phyloP scores from a whole-genome alignment of 2,113 vertebrate genomes.

The Triplophysa siluroides region DNA sequence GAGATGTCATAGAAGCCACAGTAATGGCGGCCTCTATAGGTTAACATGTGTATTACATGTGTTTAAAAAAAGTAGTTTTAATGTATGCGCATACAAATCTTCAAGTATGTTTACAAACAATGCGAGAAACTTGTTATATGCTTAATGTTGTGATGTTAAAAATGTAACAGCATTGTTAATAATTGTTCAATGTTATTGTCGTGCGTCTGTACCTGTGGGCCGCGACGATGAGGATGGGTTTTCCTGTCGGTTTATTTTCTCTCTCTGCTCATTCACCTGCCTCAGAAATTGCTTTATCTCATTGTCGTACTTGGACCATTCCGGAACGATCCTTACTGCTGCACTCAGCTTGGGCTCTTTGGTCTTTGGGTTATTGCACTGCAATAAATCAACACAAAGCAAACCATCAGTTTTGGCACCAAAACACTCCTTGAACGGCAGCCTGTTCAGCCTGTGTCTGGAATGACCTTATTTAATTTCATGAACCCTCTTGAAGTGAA shows the following conservation, averaged over 20 bases:
- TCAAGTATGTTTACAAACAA: neutral
- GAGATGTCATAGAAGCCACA: too few species aligned
- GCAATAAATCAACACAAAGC: conserved; percentile 52
- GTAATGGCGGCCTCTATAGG: too few species aligned
- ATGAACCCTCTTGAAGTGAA: neutral
- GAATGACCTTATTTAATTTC: conserved; percentile 2
- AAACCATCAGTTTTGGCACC: conserved; percentile 50
- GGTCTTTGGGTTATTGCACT: conserved; percentile 98
- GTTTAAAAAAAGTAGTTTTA: too few species aligned
- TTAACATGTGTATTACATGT: too few species aligned
- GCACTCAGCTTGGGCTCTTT: conserved; percentile 96
- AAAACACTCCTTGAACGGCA: conserved; percentile 43
- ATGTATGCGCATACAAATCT: too few species aligned
- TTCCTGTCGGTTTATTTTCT: neutral
- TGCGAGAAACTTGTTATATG: too few species aligned
- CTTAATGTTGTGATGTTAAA: neutral
- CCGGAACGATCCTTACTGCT: conserved; percentile 88
- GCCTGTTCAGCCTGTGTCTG: neutral
- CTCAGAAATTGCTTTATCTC: conserved; percentile 83
- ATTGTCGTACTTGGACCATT: conserved; percentile 88
- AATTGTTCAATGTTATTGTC: neutral
- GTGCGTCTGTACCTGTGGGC: conserved; percentile 56
- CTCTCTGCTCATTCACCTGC: conserved; percentile 67
- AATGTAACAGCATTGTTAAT: neutral
- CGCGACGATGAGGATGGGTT: conserved; percentile 38